Evolutionary conservation across 1,140 invertebrate species (phyloP), one percentile per base, ranked within the genome.

Genomic region (Bombus picipes): DNA sequence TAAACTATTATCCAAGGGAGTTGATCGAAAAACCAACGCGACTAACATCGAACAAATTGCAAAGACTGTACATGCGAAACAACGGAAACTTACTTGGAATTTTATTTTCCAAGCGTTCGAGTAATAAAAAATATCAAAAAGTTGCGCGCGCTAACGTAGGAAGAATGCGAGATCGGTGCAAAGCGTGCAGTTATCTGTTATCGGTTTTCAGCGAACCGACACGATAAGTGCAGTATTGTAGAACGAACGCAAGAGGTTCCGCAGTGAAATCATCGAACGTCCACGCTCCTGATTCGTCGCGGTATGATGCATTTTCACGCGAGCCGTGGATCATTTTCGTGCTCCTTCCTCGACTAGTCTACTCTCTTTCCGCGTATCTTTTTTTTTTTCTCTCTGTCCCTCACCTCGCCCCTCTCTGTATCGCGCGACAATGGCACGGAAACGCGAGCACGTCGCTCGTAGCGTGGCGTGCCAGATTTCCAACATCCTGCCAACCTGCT

Each of bases 381-480:
- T 92, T 93, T 91, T 88, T 88, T 85, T 81, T 76, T 47, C 10
- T 15, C 5, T 28, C 22, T 3, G 3, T 39, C 22, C 9, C 37
- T 72, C 70, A 5, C 70, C 68, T 41, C 39, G 39, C 37, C 57
- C 22, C 25, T 71, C 53, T 59, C 32, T 39, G 25, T 65, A 47
- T 83, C 76, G 88, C 81, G 87, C 83, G 89, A 93, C 93, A 94
- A 94, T 93, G 88, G 89, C 92, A 87, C 92, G 92, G 93, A 94
- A 94, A 93, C 81, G 88, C 93, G 92, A 94, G 89, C 92, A 86
- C 78, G 88, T 80, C 88, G 65, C 28, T 72, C 62, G 89, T 89
- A 87, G 83, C 88, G 87, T 91, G 88, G 87, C 92, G 90, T 91
- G 88, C 91, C 81, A 93, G 92, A 93, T 94, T 92, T 92, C 89